Conservation (phyloP, 1,140 invertebrate genomes). For the Paralvinella palmiformis region DNA sequence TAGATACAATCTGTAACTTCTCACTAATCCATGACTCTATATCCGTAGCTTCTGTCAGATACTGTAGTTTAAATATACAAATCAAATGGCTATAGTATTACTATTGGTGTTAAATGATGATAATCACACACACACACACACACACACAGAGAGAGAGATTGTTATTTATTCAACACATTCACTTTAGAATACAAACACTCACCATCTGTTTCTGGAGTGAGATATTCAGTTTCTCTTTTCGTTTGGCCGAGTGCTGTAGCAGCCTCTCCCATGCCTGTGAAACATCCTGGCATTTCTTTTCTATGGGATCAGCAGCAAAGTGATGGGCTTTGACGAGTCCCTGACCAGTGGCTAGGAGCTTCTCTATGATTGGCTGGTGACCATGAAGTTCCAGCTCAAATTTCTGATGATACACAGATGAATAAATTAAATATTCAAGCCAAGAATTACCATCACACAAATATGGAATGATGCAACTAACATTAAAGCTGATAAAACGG, state of each 20-base stretch:
- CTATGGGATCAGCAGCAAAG: slow-evolving; percentile 87
- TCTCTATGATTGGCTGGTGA: slow-evolving; percentile 91
- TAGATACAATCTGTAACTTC: slow-evolving; percentile 88
- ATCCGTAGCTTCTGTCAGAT: slow-evolving; percentile 94
- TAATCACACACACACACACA: too few species aligned
- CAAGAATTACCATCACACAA: too few species aligned
- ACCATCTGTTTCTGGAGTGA: slow-evolving; percentile 74
- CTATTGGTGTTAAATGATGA: not conserved
- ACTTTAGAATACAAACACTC: too few species aligned
- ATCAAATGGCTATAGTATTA: not conserved
- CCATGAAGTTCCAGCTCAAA: slow-evolving; percentile 67
- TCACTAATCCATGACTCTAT: slow-evolving; percentile 97
- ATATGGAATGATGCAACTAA: too few species aligned
- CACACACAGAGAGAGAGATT: too few species aligned
- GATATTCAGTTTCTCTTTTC: slow-evolving; percentile 85
- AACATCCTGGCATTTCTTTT: slow-evolving; percentile 78
- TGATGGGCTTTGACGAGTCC: slow-evolving; percentile 92
- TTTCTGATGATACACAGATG: slow-evolving; percentile 61
- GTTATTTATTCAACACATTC: too few species aligned
- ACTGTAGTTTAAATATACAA: slow-evolving; percentile 57
- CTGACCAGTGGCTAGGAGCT: slow-evolving; percentile 78
- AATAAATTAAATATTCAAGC: too few species aligned
- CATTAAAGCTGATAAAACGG: too few species aligned
- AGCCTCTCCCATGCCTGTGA: slow-evolving; percentile 79
- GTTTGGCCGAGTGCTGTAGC: slow-evolving; percentile 68